Conservation (phyloP, 2,113 vertebrate genomes). For the Leptosomus discolor region DNA sequence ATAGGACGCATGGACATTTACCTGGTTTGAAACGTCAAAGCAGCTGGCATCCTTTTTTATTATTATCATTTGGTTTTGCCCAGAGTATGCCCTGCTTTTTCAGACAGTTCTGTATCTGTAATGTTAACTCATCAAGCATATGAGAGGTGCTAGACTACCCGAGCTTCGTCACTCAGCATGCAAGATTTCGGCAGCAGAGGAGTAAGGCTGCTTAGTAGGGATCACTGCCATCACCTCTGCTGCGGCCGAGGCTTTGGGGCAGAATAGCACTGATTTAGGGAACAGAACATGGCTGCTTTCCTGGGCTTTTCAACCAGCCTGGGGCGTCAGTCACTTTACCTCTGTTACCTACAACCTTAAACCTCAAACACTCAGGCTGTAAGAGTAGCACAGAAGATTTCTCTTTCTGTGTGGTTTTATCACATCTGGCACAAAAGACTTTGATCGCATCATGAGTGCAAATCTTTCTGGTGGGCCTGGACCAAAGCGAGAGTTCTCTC, state of each 20-base stretch:
- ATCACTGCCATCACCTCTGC: background rate
- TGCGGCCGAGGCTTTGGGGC: background rate
- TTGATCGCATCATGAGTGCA: accelerated
- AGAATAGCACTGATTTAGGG: too few species aligned
- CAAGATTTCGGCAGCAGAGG: accelerated
- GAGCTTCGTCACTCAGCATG: accelerated
- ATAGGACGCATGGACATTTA: background rate
- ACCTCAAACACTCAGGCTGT: accelerated
- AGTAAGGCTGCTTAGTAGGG: background rate
- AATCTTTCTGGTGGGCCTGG: background rate
- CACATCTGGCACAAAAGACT: background rate
- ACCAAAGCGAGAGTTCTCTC: accelerated
- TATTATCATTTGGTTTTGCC: too few species aligned
- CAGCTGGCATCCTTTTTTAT: background rate
- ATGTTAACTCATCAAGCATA: background rate
- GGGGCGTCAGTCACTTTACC: background rate
- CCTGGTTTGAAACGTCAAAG: background rate
- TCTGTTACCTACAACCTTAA: background rate
- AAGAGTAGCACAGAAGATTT: background rate
- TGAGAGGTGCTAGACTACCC: background rate
- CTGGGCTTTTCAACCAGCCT: background rate
- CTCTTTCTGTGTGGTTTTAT: background rate
- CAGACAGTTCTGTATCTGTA: background rate
- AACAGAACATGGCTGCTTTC: background rate
- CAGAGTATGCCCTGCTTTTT: background rate